Percentiles rank a stretch among this genome's conserved stretches.
Evolutionary conservation across 1,140 invertebrate species (phyloP).

Genomic region (Forficula auricularia): DNA sequence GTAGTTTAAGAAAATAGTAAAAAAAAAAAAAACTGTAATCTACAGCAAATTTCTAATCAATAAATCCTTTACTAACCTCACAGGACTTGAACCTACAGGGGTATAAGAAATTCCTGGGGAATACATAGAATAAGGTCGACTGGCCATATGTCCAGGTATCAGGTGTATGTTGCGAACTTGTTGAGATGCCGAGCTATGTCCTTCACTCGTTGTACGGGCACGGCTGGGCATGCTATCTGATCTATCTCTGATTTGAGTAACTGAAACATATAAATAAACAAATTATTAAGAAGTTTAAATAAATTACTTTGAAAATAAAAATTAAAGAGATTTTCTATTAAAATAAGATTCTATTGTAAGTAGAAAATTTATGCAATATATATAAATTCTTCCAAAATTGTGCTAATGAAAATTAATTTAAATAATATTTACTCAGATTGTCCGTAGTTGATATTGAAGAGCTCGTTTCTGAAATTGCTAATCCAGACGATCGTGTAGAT

Average conservation of each 20-base stretch:
- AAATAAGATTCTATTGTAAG: too few relatives aligned
- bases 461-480: too few relatives aligned
- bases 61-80: too few relatives aligned
- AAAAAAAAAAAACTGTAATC: background rate
- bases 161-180: conserved; percentile 6
- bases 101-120: conserved; percentile 37
- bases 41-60: background rate
- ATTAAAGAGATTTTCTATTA: too few relatives aligned
- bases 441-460: too few relatives aligned
- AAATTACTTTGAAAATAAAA: background rate
- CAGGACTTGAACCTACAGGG: conserved; percentile 37
- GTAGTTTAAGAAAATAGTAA: background rate
- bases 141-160: conserved; percentile 9
- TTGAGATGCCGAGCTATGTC: conserved; percentile 15
- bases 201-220: conserved; percentile 42
- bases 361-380: too few relatives aligned
- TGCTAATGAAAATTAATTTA: too few relatives aligned
- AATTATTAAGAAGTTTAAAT: conserved; percentile 9
- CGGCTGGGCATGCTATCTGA: conserved; percentile 62
- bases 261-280: conserved; percentile 20
- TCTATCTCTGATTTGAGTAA: conserved; percentile 39
- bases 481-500: too few relatives aligned
- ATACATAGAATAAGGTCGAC: conserved; percentile 38
- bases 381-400: too few relatives aligned
- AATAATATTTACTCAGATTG: too few relatives aligned